Conservation (phyloP, 1,140 invertebrate genomes). For the Drosophila sechellia region DNA sequence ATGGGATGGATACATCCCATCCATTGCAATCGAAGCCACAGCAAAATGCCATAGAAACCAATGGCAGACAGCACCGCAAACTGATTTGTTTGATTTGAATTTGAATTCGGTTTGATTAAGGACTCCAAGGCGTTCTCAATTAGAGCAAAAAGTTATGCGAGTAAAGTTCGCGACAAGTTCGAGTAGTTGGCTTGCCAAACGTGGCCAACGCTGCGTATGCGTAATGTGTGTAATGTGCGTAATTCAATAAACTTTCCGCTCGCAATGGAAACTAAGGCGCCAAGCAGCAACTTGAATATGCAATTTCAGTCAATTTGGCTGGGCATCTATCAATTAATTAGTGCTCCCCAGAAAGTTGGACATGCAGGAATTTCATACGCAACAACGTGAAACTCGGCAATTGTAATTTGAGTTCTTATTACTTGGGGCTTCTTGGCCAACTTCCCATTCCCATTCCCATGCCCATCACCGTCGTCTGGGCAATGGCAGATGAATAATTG, state of each 20-base stretch:
- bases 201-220: conserved; percentile 38
- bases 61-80: conserved; percentile 1
- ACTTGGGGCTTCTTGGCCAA: conserved; percentile 6
- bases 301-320: conserved; percentile 59
- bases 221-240: conserved; percentile 58
- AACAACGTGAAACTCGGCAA: conserved; percentile 22
- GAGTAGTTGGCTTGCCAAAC: conserved; percentile 13
- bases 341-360: conserved; percentile 46
- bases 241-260: conserved; percentile 58
- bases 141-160: not conserved
- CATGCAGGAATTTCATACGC: not conserved
- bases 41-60: conserved; percentile 4
- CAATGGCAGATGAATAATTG: conserved; percentile 6
- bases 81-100: conserved; percentile 43
- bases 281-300: conserved; percentile 44
- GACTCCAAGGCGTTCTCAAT: conserved; percentile 20
- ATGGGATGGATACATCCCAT: no score
- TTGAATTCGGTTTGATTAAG: conserved; percentile 36
- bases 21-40: conserved; percentile 12
- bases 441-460: no score
- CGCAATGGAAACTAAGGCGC: conserved; percentile 51
- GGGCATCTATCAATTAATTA: conserved; percentile 72
- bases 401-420: conserved; percentile 43
- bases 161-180: conserved; percentile 23
- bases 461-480: conserved; percentile 14